phyloP scores from a whole-genome alignment of 2,888 invertebrate species.

The Papilio elwesi region DNA sequence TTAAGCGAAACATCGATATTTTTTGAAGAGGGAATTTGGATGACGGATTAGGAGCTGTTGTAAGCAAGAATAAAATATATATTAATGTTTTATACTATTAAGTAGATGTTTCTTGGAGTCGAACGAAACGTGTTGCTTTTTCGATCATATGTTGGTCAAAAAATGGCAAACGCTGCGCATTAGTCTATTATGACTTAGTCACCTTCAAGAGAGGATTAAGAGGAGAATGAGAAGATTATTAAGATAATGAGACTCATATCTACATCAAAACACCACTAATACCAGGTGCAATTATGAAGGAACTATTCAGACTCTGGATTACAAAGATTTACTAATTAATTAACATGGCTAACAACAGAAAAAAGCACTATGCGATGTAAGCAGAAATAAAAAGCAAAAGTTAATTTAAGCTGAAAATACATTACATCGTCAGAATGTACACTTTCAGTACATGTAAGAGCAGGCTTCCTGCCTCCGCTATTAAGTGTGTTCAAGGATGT shows the following conservation, averaged over 20 bases:
- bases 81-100: not conserved
- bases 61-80: not conserved
- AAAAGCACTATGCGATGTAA: conserved; percentile 30
- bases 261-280: too few relatives aligned
- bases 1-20: conserved; percentile 28
- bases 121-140: too few relatives aligned
- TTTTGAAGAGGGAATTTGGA: conserved; percentile 20
- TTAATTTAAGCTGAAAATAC: conserved; percentile 46
- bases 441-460: conserved; percentile 54
- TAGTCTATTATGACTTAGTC: too few relatives aligned
- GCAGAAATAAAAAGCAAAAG: conserved; percentile 40
- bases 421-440: conserved; percentile 48
- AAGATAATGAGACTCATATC: too few relatives aligned
- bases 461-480: conserved; percentile 63
- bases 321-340: not conserved
- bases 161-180: too few relatives aligned
- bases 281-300: too few relatives aligned
- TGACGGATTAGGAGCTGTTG: not conserved
- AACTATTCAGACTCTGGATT: too few relatives aligned
- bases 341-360: conserved; percentile 2
- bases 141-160: too few relatives aligned
- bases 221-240: too few relatives aligned
- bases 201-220: too few relatives aligned
- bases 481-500: conserved; percentile 56
- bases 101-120: too few relatives aligned